Percentiles rank a stretch among this genome's conserved stretches.
These are phyloP conservation scores for Melanotus villosus DNA, from an alignment of 2,888 invertebrate genomes.

Conservation along the genomic window DNA sequence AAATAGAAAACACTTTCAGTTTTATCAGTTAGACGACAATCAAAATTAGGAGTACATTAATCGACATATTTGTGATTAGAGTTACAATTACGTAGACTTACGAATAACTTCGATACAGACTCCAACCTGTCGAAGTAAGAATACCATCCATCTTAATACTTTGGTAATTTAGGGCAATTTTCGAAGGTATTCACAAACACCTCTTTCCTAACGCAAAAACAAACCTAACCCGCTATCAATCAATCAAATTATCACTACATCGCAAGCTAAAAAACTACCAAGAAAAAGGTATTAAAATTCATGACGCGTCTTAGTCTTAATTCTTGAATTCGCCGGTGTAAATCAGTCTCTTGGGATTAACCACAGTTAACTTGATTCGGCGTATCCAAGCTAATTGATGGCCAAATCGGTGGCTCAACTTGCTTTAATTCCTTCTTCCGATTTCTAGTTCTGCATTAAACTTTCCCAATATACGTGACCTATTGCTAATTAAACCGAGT, in stretches of 20 bases:
- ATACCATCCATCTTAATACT: too few species aligned
- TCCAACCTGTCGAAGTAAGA: too few species aligned
- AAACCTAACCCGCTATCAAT: too few species aligned
- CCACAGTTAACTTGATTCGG: constrained; percentile 58
- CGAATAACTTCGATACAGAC: too few species aligned
- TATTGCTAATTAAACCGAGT: constrained; percentile 20
- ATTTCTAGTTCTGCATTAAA: constrained; percentile 6
- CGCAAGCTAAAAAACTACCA: neutral
- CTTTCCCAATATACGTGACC: constrained; percentile 16
- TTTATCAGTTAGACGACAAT: too few species aligned
- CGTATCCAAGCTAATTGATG: constrained; percentile 58
- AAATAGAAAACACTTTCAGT: too few species aligned
- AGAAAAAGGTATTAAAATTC: constrained; percentile 28
- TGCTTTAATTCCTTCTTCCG: constrained; percentile 20
- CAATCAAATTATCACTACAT: neutral
- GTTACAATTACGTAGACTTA: too few species aligned
- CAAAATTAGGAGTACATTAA: too few species aligned
- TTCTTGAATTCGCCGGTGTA: constrained; percentile 52
- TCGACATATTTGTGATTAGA: too few species aligned
- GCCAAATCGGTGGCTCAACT: constrained; percentile 49
- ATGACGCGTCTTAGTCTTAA: constrained; percentile 16
- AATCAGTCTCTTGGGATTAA: constrained; percentile 59
- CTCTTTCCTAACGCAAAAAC: too few species aligned
- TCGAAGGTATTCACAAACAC: too few species aligned
- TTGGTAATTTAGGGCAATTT: too few species aligned